Evolutionary conservation across 1,140 invertebrate genomes (phyloP).

Genomic region (Venturia canescens): DNA sequence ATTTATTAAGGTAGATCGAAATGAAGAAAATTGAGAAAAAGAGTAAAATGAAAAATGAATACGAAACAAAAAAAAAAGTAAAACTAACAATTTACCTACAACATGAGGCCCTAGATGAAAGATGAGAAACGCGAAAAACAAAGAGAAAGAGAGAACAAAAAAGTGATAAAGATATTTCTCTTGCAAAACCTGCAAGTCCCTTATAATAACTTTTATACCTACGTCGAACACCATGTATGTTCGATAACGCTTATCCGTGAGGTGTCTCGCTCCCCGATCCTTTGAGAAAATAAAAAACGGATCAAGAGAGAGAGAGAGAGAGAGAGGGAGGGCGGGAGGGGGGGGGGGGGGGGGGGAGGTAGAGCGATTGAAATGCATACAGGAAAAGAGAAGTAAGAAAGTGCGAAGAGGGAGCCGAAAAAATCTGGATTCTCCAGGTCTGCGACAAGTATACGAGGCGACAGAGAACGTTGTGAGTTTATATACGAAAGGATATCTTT

Average conservation of each 20-base stretch:
- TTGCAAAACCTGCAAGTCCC: background rate
- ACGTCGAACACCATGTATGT: conserved; percentile 42
- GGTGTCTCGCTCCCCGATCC: conserved; percentile 23
- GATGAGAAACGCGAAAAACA: background rate
- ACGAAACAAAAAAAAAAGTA: background rate
- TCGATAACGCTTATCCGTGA: conserved; percentile 41
- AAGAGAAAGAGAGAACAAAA: conserved; percentile 1
- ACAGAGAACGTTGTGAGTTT: background rate
- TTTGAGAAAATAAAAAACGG: background rate
- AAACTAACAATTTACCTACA: background rate
- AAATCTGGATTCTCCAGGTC: conserved; percentile 37
- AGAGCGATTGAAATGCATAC: conserved; percentile 1
- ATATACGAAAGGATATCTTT: conserved; percentile 19
- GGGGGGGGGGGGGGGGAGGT: background rate
- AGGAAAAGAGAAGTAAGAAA: conserved; percentile 2
- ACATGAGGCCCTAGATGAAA: background rate
- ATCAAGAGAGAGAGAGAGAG: background rate
- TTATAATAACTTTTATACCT: conserved; percentile 42
- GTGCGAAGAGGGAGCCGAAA: background rate
- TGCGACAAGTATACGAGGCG: conserved; percentile 29
- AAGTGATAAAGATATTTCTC: background rate
- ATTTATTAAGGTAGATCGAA: no score
- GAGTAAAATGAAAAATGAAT: no score
- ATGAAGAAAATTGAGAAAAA: no score
- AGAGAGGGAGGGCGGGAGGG: background rate